Evolutionary conservation across 2,113 vertebrate genomes (phyloP), one percentile per base, ranked within the genome.

Genomic region (Brienomyrus brachyistius): DNA sequence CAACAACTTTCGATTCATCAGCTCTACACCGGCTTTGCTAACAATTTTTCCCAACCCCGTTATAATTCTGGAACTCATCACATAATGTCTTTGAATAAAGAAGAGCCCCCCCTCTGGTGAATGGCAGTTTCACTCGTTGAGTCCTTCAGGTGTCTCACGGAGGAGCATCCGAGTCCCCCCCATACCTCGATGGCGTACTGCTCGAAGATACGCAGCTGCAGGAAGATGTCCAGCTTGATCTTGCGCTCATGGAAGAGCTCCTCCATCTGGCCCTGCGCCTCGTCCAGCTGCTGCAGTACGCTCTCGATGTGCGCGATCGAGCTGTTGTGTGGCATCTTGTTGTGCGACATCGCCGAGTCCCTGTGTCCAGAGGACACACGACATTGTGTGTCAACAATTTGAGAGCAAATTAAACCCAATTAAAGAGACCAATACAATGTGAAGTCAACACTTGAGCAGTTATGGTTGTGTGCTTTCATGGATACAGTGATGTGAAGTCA

Each of bases 231-330:
- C 93, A 98, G 94, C 91, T 97, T 97, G 90, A 97, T 97, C 93
- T 97, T 96, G 91, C 97, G 95, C 91, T 98, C 97, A 0, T 98
- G 97, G 91, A 97, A 98, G 52, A 98, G 95, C 91, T 98, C 97
- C 93, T 98, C 97, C 97, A 98, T 97, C 94, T 97, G 97, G 88
- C 96, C 97, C 92, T 97, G 97, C 85, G 97, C 97, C 85, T 98
- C 97, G 9, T 97, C 97, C 0, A 98, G 95, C 92, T 97, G 97
- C 94, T 97, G 97, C 3, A 97, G 95, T 27, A 98, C 97, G 0
- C 96, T 96, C 59, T 98, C 97, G 0, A 97, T 97, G 93, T 98
- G 97, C 92, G 97, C 97, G 93, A 98, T 97, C 62, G 97, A 98
- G 92, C 97, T 98, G 84, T 96, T 96, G 90, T 98, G 97, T 1